Base-by-base conservation (phyloP, 2,888 invertebrate genomes). In the Nyleta sp. region DNA sequence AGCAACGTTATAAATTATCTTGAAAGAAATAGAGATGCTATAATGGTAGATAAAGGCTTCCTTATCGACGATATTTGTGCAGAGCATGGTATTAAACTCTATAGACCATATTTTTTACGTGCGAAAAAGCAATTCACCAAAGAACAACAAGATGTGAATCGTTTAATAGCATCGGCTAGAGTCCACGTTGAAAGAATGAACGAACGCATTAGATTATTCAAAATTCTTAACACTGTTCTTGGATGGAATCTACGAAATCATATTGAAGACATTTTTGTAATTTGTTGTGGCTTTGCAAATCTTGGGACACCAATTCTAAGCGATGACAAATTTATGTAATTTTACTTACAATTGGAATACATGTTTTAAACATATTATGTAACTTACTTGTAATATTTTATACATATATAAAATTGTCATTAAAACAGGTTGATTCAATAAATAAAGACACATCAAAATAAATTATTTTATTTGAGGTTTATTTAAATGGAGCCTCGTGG, bases 181-280 rank as follows among this genome's bases (percentile, higher is more conserved):
- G 75, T 80, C 3, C 73, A 80, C 33, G 50, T 81, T 22, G 75
- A 80, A 52, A 15, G 80, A 17, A 48, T 59, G 40, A 81, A 79
- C 53, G 48, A 64, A n/a, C 44, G 67, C 6, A 60, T 76, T 0
- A 48, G 72, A 40, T 13, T 17, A 4, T 76, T 76, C 31, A 17
- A 52, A 13, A 64, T 80, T 46, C 24, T 79, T 8, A 55, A 67
- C 35, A 20, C 57, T 8, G 18, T 5, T 22, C 10, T 73, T 44
- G 35, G 28, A 7, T 48, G 48, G 67, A 33, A 60, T 38, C 28
- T 71, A n/a, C 17, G 48, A 0, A 31, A 4, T 24, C 7, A 65
- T 15, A 48, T 70, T 3, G 60, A 73, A 15, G 50, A 80, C 8
- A 77, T 80, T 44, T 80, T 76, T 59, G 50, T 42, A 3, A 50